phyloP scores from a whole-genome alignment of 2,797 vertebrate genomes.

The Podargus strigoides region DNA sequence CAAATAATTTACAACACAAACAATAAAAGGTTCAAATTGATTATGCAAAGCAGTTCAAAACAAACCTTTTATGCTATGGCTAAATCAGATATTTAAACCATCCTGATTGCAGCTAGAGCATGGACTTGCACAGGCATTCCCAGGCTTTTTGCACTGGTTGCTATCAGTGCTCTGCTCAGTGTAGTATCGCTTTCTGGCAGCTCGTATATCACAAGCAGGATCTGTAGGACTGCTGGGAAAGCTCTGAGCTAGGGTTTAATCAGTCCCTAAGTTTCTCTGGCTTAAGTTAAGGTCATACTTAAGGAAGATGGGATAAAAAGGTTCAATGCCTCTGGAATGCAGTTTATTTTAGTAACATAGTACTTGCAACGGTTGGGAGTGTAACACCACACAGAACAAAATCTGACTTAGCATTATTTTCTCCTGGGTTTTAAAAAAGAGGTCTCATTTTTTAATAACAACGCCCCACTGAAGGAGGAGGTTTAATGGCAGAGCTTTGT shows the following conservation, averaged over 20 bases:
- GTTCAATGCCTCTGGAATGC: neutral
- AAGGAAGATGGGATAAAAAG: neutral
- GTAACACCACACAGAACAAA: neutral
- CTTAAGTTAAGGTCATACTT: neutral
- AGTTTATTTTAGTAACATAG: neutral
- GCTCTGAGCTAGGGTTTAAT: neutral
- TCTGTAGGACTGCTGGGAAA: neutral
- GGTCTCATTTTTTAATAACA: neutral
- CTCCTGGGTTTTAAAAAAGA: neutral
- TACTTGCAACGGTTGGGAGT: neutral
- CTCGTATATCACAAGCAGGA: neutral
- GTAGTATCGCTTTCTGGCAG: accelerated
- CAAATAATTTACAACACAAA: neutral
- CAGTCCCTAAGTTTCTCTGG: neutral
- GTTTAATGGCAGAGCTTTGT: conserved; percentile 4
- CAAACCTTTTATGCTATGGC: neutral
- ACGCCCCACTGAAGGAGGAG: neutral
- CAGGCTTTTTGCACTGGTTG: neutral
- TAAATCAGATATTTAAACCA: neutral
- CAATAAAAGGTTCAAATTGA: neutral
- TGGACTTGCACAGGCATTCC: neutral
- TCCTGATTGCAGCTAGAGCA: neutral
- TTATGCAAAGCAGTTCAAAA: neutral
- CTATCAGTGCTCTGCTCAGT: neutral
- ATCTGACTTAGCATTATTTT: neutral